phyloP scores from a whole-genome alignment of 2,797 vertebrate species.

The Gorsachius magnificus region DNA sequence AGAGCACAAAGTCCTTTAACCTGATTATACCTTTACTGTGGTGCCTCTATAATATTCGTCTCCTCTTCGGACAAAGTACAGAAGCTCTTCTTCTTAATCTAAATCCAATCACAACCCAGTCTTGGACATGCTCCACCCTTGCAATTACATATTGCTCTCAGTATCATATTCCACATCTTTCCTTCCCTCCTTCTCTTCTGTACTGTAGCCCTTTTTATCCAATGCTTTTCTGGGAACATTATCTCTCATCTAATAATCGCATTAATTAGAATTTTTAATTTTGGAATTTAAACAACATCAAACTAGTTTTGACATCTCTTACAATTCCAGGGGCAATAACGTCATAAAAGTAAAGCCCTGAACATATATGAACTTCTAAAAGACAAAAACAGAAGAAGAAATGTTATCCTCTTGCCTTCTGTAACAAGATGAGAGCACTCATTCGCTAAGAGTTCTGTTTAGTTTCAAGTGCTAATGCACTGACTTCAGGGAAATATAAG shows the following conservation, averaged over 20 bases:
- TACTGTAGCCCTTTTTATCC: neutral
- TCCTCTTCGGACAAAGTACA: conserved; percentile 1
- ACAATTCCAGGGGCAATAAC: neutral
- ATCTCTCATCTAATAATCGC: conserved; percentile 54
- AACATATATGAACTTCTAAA: neutral
- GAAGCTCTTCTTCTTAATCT: conserved; percentile 19
- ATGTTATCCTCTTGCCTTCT: neutral
- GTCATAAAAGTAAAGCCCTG: conserved; percentile 9
- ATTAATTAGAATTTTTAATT: conserved; percentile 67
- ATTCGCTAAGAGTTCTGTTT: neutral
- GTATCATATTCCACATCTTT: neutral
- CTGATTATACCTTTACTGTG: neutral
- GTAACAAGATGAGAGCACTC: neutral
- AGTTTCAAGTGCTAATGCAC: neutral
- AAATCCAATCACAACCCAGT: conserved; percentile 56
- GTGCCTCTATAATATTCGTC: neutral
- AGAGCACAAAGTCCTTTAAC: conserved; percentile 18
- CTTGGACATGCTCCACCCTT: conserved; percentile 40
- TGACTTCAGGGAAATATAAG: neutral
- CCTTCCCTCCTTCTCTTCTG: conserved; percentile 6
- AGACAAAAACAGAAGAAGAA: neutral
- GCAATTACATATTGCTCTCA: neutral
- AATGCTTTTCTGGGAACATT: neutral
- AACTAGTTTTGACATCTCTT: conserved; percentile 56
- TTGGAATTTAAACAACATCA: conserved; percentile 34